Evolutionary conservation across 2,113 vertebrate species (phyloP).

Genomic region (Boulengeromyrus knoepffleri): DNA sequence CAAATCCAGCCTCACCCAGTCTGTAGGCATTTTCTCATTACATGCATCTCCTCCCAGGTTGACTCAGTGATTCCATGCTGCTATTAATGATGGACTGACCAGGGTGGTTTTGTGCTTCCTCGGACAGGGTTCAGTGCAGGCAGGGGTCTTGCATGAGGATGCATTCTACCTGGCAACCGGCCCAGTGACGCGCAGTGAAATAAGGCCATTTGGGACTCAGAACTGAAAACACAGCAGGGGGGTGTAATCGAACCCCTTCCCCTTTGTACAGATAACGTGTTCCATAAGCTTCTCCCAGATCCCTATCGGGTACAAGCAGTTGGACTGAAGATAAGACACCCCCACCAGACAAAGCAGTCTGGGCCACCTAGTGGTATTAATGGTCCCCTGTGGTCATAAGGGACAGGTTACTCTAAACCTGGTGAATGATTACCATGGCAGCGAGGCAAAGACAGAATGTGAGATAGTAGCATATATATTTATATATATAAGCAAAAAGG

Average conservation of each 20-base stretch:
- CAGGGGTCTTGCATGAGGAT: background rate
- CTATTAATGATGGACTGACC: background rate
- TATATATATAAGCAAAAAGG: constrained; percentile 21
- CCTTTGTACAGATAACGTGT: background rate
- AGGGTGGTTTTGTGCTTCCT: background rate
- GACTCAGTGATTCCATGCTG: background rate
- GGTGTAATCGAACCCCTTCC: background rate
- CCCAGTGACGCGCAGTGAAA: background rate
- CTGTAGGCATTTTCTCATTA: background rate
- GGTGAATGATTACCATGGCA: constrained; percentile 49
- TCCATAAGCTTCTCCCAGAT: background rate
- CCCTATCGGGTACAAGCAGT: background rate
- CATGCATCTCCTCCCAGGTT: background rate
- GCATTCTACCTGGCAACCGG: background rate
- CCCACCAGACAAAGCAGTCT: background rate
- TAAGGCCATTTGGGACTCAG: background rate
- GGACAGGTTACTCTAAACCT: constrained; percentile 52
- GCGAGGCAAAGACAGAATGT: constrained; percentile 14
- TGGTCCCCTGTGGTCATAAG: constrained; percentile 10
- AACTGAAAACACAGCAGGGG: background rate
- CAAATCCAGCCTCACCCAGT: background rate
- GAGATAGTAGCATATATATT: constrained; percentile 26
- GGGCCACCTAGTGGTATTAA: constrained; percentile 15
- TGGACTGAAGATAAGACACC: background rate
- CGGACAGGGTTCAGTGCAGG: background rate